Evolutionary conservation across 1,140 invertebrate genomes (phyloP).

Genomic region (Platyscapa corneri): DNA sequence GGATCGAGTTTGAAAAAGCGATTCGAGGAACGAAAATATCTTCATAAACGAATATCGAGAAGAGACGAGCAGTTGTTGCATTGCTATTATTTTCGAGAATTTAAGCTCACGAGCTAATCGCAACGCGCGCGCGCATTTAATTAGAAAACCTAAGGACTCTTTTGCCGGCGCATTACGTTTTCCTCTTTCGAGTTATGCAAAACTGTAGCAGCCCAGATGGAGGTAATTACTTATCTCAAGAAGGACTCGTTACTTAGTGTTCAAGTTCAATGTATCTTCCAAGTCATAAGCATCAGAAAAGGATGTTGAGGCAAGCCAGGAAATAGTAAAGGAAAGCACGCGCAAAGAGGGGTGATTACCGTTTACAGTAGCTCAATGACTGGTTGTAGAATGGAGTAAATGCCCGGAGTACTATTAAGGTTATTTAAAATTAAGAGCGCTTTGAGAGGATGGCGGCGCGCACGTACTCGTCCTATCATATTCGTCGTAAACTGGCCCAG

Average conservation of each 20-base stretch:
- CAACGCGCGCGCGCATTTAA: too few species aligned
- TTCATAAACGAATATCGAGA: too few species aligned
- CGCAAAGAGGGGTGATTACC: not conserved
- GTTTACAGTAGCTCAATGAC: constrained; percentile 19
- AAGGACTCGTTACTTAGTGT: not conserved
- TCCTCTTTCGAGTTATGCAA: too few species aligned
- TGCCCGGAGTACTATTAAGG: not conserved
- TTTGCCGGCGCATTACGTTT: too few species aligned
- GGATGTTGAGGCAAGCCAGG: not conserved
- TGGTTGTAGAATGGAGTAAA: not conserved
- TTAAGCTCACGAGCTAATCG: too few species aligned
- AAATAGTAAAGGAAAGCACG: constrained; percentile 3
- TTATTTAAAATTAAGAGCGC: not conserved
- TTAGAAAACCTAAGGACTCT: too few species aligned
- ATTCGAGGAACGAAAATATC: too few species aligned
- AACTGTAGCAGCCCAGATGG: too few species aligned
- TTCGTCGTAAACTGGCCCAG: not conserved
- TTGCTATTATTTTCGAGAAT: too few species aligned
- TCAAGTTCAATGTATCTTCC: constrained; percentile 1
- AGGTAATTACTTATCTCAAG: not conserved
- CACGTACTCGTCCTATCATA: not conserved
- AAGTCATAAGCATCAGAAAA: not conserved
- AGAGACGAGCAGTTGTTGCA: too few species aligned
- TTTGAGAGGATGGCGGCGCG: not conserved
- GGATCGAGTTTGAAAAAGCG: too few species aligned